A percentile compares a stretch with the other conserved stretches of the same genome.
Evolutionary conservation across 2,797 vertebrate genomes (phyloP).

Genomic region (Acanthopagrus latus): DNA sequence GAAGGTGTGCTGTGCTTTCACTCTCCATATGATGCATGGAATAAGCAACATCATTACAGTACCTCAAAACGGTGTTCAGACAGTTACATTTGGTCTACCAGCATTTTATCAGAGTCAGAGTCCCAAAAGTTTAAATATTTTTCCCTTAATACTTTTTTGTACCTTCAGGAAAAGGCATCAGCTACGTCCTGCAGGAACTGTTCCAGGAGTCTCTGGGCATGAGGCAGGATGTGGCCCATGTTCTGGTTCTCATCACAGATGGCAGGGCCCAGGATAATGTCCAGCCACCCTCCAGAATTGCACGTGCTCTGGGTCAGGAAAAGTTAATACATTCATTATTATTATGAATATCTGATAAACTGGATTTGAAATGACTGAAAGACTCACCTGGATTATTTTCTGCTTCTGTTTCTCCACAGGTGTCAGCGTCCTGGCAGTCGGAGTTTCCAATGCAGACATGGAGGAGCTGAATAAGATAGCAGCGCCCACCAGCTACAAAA

Average conservation of each 20-base stretch:
- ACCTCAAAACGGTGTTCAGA: neutral
- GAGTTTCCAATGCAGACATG: constrained; percentile 87
- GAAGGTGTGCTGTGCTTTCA: neutral
- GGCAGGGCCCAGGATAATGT: constrained; percentile 93
- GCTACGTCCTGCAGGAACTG: constrained; percentile 88
- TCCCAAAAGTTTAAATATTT: neutral
- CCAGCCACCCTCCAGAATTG: constrained; percentile 86
- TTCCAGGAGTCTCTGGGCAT: constrained; percentile 91
- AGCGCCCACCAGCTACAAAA: constrained; percentile 85
- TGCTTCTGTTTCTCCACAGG: constrained; percentile 75
- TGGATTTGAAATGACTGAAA: neutral
- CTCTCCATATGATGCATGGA: neutral
- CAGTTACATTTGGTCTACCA: neutral
- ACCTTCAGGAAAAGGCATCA: constrained; percentile 87
- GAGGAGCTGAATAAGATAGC: constrained; percentile 87
- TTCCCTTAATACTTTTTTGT: constrained; percentile 5
- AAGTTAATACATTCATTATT: neutral
- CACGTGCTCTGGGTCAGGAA: constrained; percentile 87
- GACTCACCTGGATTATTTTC: neutral
- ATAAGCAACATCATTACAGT: neutral
- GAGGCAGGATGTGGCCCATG: constrained; percentile 86
- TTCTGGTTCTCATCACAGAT: constrained; percentile 91
- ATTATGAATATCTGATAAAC: no score
- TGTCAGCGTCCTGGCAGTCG: constrained; percentile 88
- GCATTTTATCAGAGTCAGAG: neutral